Evolutionary conservation across 2,888 invertebrate species (phyloP).

Genomic region (Apodemia hepburni): DNA sequence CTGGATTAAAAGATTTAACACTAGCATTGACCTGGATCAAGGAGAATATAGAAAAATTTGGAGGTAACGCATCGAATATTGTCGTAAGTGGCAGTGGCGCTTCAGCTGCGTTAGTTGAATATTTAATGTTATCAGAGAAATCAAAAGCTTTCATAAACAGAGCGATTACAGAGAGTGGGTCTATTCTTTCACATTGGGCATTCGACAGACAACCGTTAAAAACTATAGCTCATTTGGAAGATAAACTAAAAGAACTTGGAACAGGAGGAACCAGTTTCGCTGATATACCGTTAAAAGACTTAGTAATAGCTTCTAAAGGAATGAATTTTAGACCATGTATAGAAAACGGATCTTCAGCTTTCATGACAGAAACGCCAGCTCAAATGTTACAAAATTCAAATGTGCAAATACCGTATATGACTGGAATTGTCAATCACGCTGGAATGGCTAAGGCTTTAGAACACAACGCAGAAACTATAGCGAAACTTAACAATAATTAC

Average conservation of each 20-base stretch:
- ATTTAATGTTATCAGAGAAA: slow-evolving; percentile 47
- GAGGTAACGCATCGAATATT: slow-evolving; percentile 56
- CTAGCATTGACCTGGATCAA: slow-evolving; percentile 57
- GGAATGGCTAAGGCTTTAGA: slow-evolving; percentile 47
- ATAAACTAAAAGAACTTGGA: slow-evolving; percentile 35
- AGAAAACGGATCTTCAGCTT: slow-evolving; percentile 39
- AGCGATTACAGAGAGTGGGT: slow-evolving; percentile 62
- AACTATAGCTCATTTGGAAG: slow-evolving; percentile 47
- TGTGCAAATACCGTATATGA: slow-evolving; percentile 45
- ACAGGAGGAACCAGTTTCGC: slow-evolving; percentile 26
- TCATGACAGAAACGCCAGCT: slow-evolving; percentile 51
- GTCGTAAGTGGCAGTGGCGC: slow-evolving; percentile 57
- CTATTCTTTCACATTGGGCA: slow-evolving; percentile 55
- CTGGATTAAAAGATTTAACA: slow-evolving; percentile 58
- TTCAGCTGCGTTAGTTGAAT: slow-evolving; percentile 55
- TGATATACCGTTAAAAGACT: slow-evolving; percentile 31
- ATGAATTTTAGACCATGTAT: slow-evolving; percentile 51
- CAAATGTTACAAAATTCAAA: slow-evolving; percentile 38
- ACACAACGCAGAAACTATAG: slow-evolving; percentile 39
- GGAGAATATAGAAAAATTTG: slow-evolving; percentile 53
- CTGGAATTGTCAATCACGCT: slow-evolving; percentile 54
- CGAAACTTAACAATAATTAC: slow-evolving; percentile 42
- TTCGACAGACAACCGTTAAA: slow-evolving; percentile 50
- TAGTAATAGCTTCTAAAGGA: slow-evolving; percentile 40
- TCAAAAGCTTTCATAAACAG: slow-evolving; percentile 48